Base-by-base conservation (phyloP, 2,888 invertebrate species). In the Spicauda simplicius region DNA sequence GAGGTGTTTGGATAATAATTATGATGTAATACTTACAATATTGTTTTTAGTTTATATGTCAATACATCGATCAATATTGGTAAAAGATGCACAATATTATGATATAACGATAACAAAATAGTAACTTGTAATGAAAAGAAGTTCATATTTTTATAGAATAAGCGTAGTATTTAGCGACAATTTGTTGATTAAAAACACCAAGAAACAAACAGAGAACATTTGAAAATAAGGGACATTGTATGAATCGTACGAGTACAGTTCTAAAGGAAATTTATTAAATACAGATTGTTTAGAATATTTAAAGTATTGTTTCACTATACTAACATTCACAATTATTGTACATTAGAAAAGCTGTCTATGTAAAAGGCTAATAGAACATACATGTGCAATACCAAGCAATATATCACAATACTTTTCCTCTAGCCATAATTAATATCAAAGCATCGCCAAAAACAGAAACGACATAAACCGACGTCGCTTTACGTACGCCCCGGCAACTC, bases 401-500 rank as follows among this genome's bases (percentile, higher is more conserved):
- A 30, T 56, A 64, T n/a, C 33, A 33, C 12, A 52, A 41, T 41
- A 52, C 11, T 12, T n/a, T 20, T 10, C 37, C 41, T 50, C 2
- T 14, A 41, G 30, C 53, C 10, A 54, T 59, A 66, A 66, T 66
- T 66, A 60, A 66, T 55, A 60, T 66, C 33, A 60, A 66, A 60
- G 55, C 60, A 33, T 66, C 30, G 59, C 60, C 65, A 60, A 60
- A 62, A 66, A 58, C 65, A 66, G 56, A 67, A 45, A 52, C 60
- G 57, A 65, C 68, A 64, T 69, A 66, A 72, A 74, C 63, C 67
- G 66, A 66, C 33, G 64, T 50, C 69, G 61, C 68, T 70, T 56
- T 60, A 66, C 67, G 71, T 69, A 69, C 74, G 55, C 76, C 73
- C 76, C 57, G 72, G 71, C 68, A 71, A 70, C 64, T 68, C 70